Percentiles rank a stretch among this genome's conserved stretches.
Conservation (phyloP, 2,113 vertebrate genomes). For the Phaethon lepturus region DNA sequence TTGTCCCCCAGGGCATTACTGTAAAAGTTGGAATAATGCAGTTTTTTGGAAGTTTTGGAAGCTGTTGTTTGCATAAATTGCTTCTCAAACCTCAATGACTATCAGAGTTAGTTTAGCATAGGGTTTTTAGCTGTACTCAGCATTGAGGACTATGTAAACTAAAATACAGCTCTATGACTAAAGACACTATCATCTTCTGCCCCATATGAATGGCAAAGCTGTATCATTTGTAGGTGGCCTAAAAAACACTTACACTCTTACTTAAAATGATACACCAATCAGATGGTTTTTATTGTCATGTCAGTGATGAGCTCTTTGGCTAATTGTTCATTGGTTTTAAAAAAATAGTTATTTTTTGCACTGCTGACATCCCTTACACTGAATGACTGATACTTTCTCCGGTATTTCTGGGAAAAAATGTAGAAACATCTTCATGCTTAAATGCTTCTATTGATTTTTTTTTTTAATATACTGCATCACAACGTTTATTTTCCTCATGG, state of each 20-base stretch:
- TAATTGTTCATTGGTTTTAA: neutral
- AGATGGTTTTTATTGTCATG: neutral
- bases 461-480: neutral
- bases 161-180: neutral
- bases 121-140: neutral
- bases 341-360: neutral
- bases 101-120: neutral
- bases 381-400: neutral
- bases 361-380: neutral
- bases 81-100: neutral
- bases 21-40: neutral
- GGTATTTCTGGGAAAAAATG: neutral
- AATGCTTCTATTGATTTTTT: neutral
- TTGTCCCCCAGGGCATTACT: neutral
- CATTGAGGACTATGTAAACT: neutral
- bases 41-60: neutral
- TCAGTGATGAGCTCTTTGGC: neutral
- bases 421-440: neutral
- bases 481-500: neutral
- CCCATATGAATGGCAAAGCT: neutral
- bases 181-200: neutral
- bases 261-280: neutral
- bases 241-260: neutral
- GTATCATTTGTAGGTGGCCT: neutral
- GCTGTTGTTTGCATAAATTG: neutral